Conservation (phyloP, 2,797 vertebrate species). For the Falco rusticolus region DNA sequence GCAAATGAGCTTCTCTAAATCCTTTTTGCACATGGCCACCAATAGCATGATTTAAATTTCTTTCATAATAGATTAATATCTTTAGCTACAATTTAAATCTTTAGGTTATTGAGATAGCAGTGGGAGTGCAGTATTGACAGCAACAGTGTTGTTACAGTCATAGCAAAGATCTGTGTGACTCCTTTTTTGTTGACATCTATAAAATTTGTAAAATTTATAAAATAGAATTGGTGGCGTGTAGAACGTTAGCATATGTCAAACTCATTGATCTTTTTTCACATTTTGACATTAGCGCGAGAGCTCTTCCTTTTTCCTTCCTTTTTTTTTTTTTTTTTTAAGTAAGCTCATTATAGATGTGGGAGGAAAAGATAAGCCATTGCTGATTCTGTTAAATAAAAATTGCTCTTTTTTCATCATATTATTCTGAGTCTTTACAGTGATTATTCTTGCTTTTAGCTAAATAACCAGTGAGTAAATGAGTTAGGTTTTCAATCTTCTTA, state of each 20-base stretch:
- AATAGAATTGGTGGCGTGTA: not conserved
- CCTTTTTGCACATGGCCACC: not conserved
- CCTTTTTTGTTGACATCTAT: not conserved
- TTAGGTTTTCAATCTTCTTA: slow-evolving; percentile 18
- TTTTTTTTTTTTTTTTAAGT: not conserved
- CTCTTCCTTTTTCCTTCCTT: not conserved
- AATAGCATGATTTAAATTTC: not conserved
- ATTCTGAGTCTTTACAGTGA: not conserved
- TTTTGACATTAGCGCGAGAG: not conserved
- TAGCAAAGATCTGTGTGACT: not conserved
- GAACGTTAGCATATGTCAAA: not conserved
- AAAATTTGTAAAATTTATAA: not conserved
- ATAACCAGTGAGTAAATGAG: not conserved
- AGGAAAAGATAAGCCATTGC: not conserved
- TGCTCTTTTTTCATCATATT: not conserved
- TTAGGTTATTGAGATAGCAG: not conserved
- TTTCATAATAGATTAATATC: not conserved
- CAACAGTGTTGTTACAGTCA: not conserved
- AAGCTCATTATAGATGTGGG: not conserved
- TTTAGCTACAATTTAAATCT: not conserved
- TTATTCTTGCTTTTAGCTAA: slow-evolving; percentile 31
- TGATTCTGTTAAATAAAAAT: slow-evolving; percentile 1
- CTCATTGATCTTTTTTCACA: not conserved
- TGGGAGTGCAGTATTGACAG: not conserved
- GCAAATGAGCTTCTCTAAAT: not conserved